These are phyloP conservation scores for Parambassis ranga DNA, from an alignment of 2,797 vertebrate genomes.

Conservation along the genomic window DNA sequence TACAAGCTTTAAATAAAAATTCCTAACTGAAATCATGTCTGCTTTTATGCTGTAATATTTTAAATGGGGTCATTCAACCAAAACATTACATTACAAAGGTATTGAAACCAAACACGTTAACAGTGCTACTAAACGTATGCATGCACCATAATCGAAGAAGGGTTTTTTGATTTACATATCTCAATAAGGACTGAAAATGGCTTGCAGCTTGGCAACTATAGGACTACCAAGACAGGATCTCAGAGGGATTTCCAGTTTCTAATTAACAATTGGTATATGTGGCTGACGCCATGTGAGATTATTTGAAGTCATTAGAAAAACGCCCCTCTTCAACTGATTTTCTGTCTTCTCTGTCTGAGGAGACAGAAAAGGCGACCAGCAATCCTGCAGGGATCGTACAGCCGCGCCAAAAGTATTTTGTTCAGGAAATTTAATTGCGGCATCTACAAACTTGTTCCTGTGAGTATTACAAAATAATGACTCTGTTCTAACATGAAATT, in stretches of 20 bases:
- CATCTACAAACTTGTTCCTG: conserved; percentile 78
- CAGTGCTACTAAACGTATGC: too few relatives aligned
- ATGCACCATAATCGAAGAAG: too few relatives aligned
- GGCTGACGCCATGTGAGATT: conserved; percentile 69
- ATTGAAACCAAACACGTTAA: too few relatives aligned
- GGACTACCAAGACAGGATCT: conserved; percentile 41
- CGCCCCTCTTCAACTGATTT: conserved; percentile 49
- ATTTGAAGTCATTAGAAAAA: conserved; percentile 79
- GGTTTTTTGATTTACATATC: conserved; percentile 18
- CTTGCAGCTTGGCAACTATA: conserved; percentile 25
- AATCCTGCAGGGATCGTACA: conserved; percentile 64
- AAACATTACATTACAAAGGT: too few relatives aligned
- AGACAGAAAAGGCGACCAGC: conserved; percentile 54
- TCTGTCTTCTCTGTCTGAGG: too few relatives aligned
- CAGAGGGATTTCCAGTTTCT: conserved; percentile 64
- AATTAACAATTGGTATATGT: conserved; percentile 80
- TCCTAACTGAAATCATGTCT: too few relatives aligned
- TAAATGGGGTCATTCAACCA: too few relatives aligned
- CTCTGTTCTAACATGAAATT: conserved; percentile 78
- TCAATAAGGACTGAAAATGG: conserved; percentile 22
- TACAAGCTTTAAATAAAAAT: too few relatives aligned
- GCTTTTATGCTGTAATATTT: too few relatives aligned
- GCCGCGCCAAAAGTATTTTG: conserved; percentile 72
- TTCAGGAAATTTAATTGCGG: conserved; percentile 82
- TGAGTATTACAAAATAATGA: conserved; percentile 81